Percentiles rank a stretch among this genome's conserved stretches.
phyloP scores from a whole-genome alignment of 2,113 vertebrate genomes.

The Gavia stellata region DNA sequence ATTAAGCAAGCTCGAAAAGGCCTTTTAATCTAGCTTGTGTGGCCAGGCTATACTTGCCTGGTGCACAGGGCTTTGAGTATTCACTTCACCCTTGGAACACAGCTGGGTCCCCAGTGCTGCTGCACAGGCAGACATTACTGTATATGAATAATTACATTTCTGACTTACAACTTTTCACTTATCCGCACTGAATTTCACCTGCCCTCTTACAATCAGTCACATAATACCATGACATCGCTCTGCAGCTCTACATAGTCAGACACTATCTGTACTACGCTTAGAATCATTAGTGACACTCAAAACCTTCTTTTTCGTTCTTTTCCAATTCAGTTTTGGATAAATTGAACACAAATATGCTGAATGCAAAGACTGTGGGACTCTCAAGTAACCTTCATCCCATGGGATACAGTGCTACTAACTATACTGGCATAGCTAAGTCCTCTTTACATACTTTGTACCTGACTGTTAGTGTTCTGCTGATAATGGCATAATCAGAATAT shows the following conservation, averaged over 20 bases:
- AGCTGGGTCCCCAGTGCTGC: not conserved
- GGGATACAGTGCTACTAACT: not conserved
- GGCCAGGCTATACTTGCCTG: not conserved
- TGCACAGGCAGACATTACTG: not conserved
- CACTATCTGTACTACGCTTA: not conserved
- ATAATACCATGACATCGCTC: not conserved
- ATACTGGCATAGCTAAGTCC: not conserved
- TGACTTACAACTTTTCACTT: not conserved
- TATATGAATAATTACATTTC: not conserved
- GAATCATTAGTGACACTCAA: not conserved
- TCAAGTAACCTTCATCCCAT: not conserved
- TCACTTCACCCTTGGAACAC: not conserved
- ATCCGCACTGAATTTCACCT: not conserved
- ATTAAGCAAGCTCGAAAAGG: not conserved
- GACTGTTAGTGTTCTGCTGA: not conserved
- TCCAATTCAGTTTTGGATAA: not conserved
- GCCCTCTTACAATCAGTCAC: not conserved
- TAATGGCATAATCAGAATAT: not conserved
- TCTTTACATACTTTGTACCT: not conserved
- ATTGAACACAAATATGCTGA: not conserved
- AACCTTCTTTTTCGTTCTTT: not conserved
- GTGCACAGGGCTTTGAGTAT: not conserved
- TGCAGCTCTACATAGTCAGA: not conserved
- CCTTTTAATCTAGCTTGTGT: fast-evolving
- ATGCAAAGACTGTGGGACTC: not conserved